Base-by-base conservation (phyloP, 2,113 vertebrate genomes). In the Piprites chloris region DNA sequence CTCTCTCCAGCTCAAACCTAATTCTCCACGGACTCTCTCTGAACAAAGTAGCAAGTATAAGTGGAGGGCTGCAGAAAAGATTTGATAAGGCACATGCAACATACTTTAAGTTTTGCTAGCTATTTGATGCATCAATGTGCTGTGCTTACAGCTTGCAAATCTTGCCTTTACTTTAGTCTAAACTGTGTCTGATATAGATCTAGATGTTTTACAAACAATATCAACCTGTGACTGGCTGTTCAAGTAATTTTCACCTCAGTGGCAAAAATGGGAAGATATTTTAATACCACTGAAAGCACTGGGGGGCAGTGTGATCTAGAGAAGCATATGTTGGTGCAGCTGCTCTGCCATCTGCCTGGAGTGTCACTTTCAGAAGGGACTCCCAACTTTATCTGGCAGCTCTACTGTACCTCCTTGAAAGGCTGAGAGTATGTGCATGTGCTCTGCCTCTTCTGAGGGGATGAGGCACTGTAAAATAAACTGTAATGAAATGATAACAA, bases 241-340 rank as follows among this genome's bases (percentile, higher is more conserved):
- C 53, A 22, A 59, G 6, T 37, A 19, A 24, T 62, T 61, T 86
- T 80, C n/a, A 42, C 11, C 46, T 58, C 9, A 5, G 42, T 67
- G 59, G 14, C 76, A 27, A 78, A 79, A 80, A 53, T 23, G 14
- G 27, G 27, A 85, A 88, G 27, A 6, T 63, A 83, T 41, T 82
- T 95, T 30, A 66, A 62, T 35, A 32, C 9, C 15, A 21, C 24
- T 71, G 86, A 28, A 55, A 90, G 68, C 92, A 92, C 91, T 77
- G 87, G 91, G 22, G 63, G 87, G 71, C 62, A 95, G 67, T 77
- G 65, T 88, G 59, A 90, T 88, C 49, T 67, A 93, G 87, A 55
- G 74, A 85, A 79, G 87, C 13, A 14, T 14, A 14, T 0, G 0
- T 2, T 26, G 71, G 19, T 2, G 2, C 16, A 41, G 14, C 6